A percentile compares a stretch with the other conserved stretches of the same genome.
phyloP scores from a whole-genome alignment of 1,140 invertebrate genomes.

The Mycetomoellerius zeteki region DNA sequence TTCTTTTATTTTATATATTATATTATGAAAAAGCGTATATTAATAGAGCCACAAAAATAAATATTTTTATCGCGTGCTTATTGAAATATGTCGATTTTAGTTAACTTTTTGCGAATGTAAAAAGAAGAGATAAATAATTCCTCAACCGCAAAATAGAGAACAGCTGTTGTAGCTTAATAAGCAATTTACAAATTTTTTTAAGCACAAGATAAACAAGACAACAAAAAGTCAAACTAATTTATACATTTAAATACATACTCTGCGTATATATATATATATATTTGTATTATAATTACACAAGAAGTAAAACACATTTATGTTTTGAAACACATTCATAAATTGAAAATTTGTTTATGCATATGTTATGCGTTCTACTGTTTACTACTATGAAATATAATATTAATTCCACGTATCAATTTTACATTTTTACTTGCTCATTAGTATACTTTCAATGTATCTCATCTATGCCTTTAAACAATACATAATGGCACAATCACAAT shows the following conservation, averaged over 20 bases:
- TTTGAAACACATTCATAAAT: background rate
- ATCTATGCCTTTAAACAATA: background rate
- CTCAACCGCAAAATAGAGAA: background rate
- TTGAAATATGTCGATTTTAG: background rate
- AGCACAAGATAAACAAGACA: background rate
- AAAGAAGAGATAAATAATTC: conserved; percentile 11
- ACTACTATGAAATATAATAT: background rate
- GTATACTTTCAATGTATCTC: background rate
- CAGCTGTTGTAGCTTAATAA: background rate
- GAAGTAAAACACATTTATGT: background rate
- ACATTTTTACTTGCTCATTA: background rate
- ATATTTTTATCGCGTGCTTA: background rate
- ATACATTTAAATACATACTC: background rate
- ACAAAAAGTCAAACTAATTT: background rate
- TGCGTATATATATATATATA: background rate
- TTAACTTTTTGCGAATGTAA: background rate
- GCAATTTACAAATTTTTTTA: background rate
- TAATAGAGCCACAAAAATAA: background rate
- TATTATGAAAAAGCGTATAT: background rate
- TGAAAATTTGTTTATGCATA: background rate
- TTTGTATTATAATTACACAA: background rate
- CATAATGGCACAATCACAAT: background rate
- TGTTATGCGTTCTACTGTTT: background rate
- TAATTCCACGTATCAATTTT: background rate
- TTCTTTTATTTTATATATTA: background rate